Percentiles rank a stretch among this genome's conserved stretches.
Evolutionary conservation across 2,113 vertebrate species (phyloP).

Genomic region (Semnopithecus entellus): DNA sequence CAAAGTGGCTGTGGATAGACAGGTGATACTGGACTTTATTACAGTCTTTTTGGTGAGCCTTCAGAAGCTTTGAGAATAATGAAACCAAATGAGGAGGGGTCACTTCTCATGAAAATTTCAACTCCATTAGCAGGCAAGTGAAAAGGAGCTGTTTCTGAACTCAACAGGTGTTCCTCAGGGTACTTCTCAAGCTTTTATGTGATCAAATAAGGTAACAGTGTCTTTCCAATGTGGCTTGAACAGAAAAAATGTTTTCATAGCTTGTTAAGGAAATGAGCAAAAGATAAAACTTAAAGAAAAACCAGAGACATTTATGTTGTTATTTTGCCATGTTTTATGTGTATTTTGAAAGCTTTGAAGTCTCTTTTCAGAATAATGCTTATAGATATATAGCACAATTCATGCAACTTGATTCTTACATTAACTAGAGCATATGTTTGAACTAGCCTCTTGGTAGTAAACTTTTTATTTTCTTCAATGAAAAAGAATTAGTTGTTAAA

Average conservation of each 20-base stretch:
- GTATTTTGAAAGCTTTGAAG: slow-evolving; percentile 46
- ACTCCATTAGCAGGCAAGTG: neutral
- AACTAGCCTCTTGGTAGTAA: slow-evolving; percentile 24
- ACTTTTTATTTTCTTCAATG: slow-evolving; percentile 51
- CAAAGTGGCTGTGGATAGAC: neutral
- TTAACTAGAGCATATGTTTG: slow-evolving; percentile 56
- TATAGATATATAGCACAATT: slow-evolving; percentile 38
- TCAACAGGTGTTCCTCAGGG: neutral
- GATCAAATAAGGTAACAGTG: neutral
- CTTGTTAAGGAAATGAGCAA: slow-evolving; percentile 8
- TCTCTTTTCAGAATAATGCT: slow-evolving; percentile 55
- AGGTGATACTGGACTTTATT: neutral
- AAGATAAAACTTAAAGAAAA: slow-evolving; percentile 17
- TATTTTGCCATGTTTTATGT: slow-evolving; percentile 56
- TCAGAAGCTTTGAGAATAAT: neutral
- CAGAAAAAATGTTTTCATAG: neutral
- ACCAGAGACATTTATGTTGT: neutral
- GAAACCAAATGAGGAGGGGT: neutral
- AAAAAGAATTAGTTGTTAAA: slow-evolving; percentile 20
- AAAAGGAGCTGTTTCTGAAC: neutral
- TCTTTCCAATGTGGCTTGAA: neutral
- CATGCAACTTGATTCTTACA: slow-evolving; percentile 62
- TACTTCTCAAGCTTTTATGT: neutral
- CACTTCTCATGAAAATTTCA: neutral
- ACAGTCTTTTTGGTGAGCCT: neutral